A percentile compares a stretch with the other conserved stretches of the same genome.
These are phyloP conservation scores for Polyploca ridens DNA, from an alignment of 2,888 invertebrate genomes.

Conservation along the genomic window DNA sequence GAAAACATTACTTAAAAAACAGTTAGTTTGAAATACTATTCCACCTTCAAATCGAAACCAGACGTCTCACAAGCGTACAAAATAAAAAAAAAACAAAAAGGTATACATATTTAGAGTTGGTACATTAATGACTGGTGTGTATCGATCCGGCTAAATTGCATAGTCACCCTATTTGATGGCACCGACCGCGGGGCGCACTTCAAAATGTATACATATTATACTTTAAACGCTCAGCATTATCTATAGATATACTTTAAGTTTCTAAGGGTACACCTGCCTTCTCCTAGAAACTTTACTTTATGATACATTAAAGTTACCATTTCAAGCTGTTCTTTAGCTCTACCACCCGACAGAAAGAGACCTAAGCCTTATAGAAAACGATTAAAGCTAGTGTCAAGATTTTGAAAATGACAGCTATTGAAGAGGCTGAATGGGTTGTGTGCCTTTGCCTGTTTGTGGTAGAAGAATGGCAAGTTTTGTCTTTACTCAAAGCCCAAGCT, in stretches of 20 bases:
- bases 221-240: conserved; percentile 3
- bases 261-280: background rate
- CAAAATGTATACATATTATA: conserved; percentile 41
- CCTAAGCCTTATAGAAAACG: too few relatives aligned
- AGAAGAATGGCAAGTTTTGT: too few relatives aligned
- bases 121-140: conserved; percentile 52
- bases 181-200: conserved; percentile 25
- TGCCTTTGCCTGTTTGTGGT: too few relatives aligned
- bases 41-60: background rate
- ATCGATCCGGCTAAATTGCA: conserved; percentile 64
- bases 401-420: too few relatives aligned
- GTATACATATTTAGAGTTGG: conserved; percentile 13
- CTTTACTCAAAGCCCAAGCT: too few relatives aligned
- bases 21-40: background rate
- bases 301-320: background rate
- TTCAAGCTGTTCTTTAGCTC: background rate
- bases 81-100: background rate
- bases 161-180: conserved; percentile 74
- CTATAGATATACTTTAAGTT: background rate
- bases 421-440: too few relatives aligned
- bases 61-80: background rate
- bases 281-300: background rate
- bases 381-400: too few relatives aligned
- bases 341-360: too few relatives aligned
- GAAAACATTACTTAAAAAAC: too few relatives aligned